These are phyloP conservation scores for Centropristis striata DNA, from an alignment of 2,113 vertebrate genomes.

Conservation along the genomic window DNA sequence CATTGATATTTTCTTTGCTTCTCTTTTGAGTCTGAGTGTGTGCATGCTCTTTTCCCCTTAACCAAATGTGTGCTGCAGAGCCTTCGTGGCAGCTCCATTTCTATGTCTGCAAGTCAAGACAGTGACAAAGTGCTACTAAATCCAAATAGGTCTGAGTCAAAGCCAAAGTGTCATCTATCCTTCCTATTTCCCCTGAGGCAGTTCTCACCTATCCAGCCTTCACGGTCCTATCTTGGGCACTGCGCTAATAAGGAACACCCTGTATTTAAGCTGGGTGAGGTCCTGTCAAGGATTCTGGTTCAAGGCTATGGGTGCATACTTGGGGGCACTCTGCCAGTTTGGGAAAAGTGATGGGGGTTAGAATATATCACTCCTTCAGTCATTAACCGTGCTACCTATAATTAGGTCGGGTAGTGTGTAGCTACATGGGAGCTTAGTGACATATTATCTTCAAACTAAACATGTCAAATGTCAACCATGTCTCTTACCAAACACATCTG, in stretches of 20 bases:
- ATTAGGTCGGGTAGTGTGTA: slow-evolving; percentile 88
- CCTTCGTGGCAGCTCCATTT: slow-evolving; percentile 42
- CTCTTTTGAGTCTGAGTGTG: slow-evolving; percentile 14
- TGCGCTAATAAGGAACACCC: slow-evolving; percentile 64
- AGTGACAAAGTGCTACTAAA: slow-evolving; percentile 72
- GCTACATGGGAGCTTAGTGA: slow-evolving; percentile 75
- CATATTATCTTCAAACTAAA: neutral
- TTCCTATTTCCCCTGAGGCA: slow-evolving; percentile 51
- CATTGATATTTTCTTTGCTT: slow-evolving; percentile 67
- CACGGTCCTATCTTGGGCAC: slow-evolving; percentile 64
- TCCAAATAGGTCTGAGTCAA: slow-evolving; percentile 64
- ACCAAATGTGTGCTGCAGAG: slow-evolving; percentile 34
- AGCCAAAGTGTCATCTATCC: slow-evolving; percentile 74
- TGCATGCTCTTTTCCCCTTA: slow-evolving; percentile 36
- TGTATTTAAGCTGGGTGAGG: slow-evolving; percentile 65
- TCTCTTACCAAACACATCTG: neutral
- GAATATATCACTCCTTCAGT: slow-evolving; percentile 77
- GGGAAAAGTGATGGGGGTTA: slow-evolving; percentile 46
- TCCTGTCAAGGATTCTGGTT: slow-evolving; percentile 48
- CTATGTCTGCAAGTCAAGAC: slow-evolving; percentile 65
- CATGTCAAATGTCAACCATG: neutral
- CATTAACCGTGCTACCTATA: slow-evolving; percentile 91
- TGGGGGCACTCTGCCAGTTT: slow-evolving; percentile 41
- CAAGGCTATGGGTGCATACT: slow-evolving; percentile 41
- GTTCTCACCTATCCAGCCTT: slow-evolving; percentile 53